Conservation (phyloP, 1,140 invertebrate genomes). For the Drosophila santomea region DNA sequence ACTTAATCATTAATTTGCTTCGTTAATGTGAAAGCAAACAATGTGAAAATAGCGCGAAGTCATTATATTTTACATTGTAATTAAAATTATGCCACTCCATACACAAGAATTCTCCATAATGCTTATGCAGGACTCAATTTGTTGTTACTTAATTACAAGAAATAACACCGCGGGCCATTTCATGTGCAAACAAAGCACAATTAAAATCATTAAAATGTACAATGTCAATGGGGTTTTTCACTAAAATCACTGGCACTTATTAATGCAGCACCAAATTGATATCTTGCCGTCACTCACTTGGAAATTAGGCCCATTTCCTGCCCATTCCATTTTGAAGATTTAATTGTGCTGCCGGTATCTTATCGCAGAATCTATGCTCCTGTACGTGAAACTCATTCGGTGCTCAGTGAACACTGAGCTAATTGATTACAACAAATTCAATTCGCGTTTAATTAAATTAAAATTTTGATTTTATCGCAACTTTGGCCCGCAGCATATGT, state of each 20-base stretch:
- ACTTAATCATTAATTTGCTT: conserved; percentile 52
- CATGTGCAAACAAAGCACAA: conserved; percentile 26
- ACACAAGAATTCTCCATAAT: conserved; percentile 32
- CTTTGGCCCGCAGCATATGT: conserved; percentile 41
- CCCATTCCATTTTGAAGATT: conserved; percentile 13
- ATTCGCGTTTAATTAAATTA: conserved; percentile 62
- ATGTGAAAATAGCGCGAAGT: conserved; percentile 40
- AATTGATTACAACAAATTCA: conserved; percentile 60
- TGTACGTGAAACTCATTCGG: conserved; percentile 29
- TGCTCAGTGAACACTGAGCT: conserved; percentile 49
- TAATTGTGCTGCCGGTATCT: conserved; percentile 10
- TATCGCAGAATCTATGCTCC: conserved; percentile 26
- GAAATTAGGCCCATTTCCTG: conserved; percentile 2
- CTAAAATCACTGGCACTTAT: conserved; percentile 34
- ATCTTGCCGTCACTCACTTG: conserved; percentile 12
- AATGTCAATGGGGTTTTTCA: conserved; percentile 31
- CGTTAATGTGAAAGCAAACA: conserved; percentile 48
- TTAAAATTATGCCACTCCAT: conserved; percentile 50
- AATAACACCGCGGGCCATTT: conserved; percentile 47
- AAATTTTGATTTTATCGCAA: conserved; percentile 61
- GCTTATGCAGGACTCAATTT: conserved; percentile 51
- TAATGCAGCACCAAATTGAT: conserved; percentile 5
- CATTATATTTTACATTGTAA: conserved; percentile 60
- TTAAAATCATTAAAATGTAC: conserved; percentile 21
- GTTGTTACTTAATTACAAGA: conserved; percentile 66